Evolutionary conservation across 2,888 invertebrate species (phyloP).

Genomic region (Trissolcus japonicus): DNA sequence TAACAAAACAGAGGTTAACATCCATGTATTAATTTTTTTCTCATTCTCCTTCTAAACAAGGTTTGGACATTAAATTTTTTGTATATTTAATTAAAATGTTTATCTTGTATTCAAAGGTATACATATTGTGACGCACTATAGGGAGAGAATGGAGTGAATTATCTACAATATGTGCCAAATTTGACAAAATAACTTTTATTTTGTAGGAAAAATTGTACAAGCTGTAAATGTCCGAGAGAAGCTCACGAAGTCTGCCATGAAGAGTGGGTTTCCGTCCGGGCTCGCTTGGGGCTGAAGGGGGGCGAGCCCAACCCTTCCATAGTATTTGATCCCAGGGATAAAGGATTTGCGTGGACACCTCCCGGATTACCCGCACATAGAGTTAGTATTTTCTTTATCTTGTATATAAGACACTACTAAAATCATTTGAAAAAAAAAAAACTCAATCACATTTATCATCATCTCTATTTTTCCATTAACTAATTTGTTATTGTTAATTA

Average conservation of each 20-base stretch:
- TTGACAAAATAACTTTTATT: constrained; percentile 28
- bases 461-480: not conserved
- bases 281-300: constrained; percentile 82
- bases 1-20: too few species aligned
- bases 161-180: not conserved
- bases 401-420: not conserved
- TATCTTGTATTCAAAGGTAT: too few species aligned
- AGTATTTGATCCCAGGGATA: constrained; percentile 79
- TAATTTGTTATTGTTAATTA: not conserved
- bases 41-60: too few species aligned
- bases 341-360: constrained; percentile 87
- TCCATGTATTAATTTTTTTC: too few species aligned
- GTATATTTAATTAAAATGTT: too few species aligned
- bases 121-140: too few species aligned
- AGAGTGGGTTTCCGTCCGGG: constrained; percentile 88
- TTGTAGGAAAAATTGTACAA: constrained; percentile 93
- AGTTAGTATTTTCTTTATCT: constrained; percentile 58
- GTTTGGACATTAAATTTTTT: too few species aligned
- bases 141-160: not conserved
- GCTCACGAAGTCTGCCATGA: constrained; percentile 93
- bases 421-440: not conserved
- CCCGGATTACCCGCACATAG: constrained; percentile 79
- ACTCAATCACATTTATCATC: not conserved
- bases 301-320: constrained; percentile 79
- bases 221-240: constrained; percentile 94